These are phyloP conservation scores for Acanthosoma haemorrhoidale DNA, from an alignment of 2,888 invertebrate genomes.

Conservation along the genomic window DNA sequence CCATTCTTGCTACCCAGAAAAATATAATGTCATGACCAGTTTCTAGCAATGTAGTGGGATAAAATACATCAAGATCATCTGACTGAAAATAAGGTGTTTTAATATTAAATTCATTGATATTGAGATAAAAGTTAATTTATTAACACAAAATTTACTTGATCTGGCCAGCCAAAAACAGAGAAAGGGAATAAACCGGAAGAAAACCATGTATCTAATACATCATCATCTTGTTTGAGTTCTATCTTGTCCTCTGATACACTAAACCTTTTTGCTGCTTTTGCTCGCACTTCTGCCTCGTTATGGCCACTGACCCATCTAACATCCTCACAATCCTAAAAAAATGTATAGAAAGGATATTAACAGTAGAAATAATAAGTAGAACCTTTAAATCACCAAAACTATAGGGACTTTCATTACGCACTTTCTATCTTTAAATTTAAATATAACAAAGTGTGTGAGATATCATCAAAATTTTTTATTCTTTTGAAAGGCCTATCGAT, in stretches of 20 bases:
- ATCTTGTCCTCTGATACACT: slow-evolving; percentile 54
- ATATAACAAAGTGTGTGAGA: no score
- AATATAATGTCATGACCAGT: slow-evolving; percentile 97
- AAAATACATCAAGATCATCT: slow-evolving; percentile 69
- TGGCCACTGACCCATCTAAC: slow-evolving; percentile 58
- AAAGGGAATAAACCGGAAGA: slow-evolving; percentile 95
- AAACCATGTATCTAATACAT: slow-evolving; percentile 99
- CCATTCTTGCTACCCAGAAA: slow-evolving; percentile 99
- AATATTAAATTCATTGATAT: background rate
- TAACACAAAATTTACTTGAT: slow-evolving; percentile 53
- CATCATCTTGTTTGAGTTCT: slow-evolving; percentile 72
- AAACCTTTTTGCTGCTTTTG: slow-evolving; percentile 72
- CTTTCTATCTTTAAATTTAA: no score
- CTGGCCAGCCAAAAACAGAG: slow-evolving; percentile 95
- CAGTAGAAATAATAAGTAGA: no score
- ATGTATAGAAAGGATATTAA: background rate
- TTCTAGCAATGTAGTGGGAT: slow-evolving; percentile 87
- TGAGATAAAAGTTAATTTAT: background rate
- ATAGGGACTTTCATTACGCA: no score
- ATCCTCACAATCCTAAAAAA: slow-evolving; percentile 46
- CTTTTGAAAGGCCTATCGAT: no score
- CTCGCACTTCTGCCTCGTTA: slow-evolving; percentile 64
- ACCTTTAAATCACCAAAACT: no score
- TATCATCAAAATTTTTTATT: no score
- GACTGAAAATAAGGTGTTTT: slow-evolving; percentile 48